phyloP scores from a whole-genome alignment of 2,797 vertebrate genomes.

The Scleropages formosus region DNA sequence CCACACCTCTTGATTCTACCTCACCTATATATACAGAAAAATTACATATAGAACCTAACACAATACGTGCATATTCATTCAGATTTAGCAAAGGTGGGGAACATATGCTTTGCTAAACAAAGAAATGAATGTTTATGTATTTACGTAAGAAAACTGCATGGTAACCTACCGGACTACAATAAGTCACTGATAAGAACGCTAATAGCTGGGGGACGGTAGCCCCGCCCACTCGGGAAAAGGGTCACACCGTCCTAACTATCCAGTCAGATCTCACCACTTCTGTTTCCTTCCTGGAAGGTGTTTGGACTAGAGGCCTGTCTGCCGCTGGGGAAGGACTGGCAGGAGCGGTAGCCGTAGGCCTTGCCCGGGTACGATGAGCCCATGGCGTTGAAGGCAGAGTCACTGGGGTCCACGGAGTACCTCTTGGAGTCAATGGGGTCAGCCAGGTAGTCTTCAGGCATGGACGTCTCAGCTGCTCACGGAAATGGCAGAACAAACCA shows the following conservation, averaged over 20 bases:
- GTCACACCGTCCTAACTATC: background rate
- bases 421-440: slow-evolving; percentile 72
- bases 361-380: slow-evolving; percentile 65
- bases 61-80: too few species aligned
- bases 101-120: too few species aligned
- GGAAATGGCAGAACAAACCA: background rate
- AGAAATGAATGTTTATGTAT: too few species aligned
- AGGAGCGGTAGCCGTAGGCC: slow-evolving; percentile 64
- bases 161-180: too few species aligned
- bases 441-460: slow-evolving; percentile 76
- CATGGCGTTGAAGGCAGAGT: slow-evolving; percentile 71
- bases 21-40: background rate
- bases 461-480: slow-evolving; percentile 67
- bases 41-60: too few species aligned
- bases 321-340: slow-evolving; percentile 56
- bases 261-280: slow-evolving; percentile 73
- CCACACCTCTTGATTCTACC: background rate
- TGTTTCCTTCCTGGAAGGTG: slow-evolving; percentile 78
- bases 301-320: slow-evolving; percentile 78
- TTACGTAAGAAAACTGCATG: too few species aligned
- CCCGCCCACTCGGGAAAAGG: background rate
- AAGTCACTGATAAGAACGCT: too few species aligned
- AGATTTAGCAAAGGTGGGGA: too few species aligned
- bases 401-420: slow-evolving; percentile 69
- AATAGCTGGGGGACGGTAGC: background rate